Base-by-base conservation (phyloP, 1,140 invertebrate species). In the Psix sp. region DNA sequence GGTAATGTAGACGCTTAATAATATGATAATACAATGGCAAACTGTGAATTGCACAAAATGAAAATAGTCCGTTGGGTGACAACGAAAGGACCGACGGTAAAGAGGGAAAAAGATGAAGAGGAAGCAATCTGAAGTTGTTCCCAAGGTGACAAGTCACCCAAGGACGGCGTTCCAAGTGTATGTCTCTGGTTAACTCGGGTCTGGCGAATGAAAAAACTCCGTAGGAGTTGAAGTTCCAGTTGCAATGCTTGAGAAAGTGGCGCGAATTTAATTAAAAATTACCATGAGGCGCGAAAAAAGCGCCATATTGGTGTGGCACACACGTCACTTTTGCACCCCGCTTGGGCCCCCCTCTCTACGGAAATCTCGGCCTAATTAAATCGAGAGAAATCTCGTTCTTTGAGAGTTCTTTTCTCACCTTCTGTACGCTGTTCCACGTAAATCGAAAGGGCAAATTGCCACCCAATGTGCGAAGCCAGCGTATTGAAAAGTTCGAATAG, bases 241-340 rank as follows among this genome's bases (percentile, higher is more conserved):
- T 75, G 26, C 59, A 42, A 52, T 43, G 21, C 49, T 18, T 57
- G 62, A 75, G 76, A 71, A 78, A 68, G 56, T 42, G 51, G 76
- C 59, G 75, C 78, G 79, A 82, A 85, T 84, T 85, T 84, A 84
- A 85, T 84, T 85, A 84, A 84, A 80, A 85, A 82, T 84, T 77
- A 81, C 72, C 78, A 79, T 67, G 77, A 73, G 46, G 49, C 67
- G 59, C 63, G 49, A 54, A 54, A 42, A 16, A 48, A 46, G 62
- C 75, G 74, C 76, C 77, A 81, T 78, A 80, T 80, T 82, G 80
- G 74, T 43, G 20, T 82, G 79, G 77, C 80, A 83, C 77, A 79
- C 79, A 75, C 71, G 76, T 81, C 77, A 78, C 26, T 45, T 45
- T 29, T 40, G 17, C 9, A 11, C 62, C 48, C 38, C 51, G 14